Evolutionary conservation across 2,888 invertebrate species (phyloP), one percentile per base, ranked within the genome.

Genomic region (Drosophila limbata): DNA sequence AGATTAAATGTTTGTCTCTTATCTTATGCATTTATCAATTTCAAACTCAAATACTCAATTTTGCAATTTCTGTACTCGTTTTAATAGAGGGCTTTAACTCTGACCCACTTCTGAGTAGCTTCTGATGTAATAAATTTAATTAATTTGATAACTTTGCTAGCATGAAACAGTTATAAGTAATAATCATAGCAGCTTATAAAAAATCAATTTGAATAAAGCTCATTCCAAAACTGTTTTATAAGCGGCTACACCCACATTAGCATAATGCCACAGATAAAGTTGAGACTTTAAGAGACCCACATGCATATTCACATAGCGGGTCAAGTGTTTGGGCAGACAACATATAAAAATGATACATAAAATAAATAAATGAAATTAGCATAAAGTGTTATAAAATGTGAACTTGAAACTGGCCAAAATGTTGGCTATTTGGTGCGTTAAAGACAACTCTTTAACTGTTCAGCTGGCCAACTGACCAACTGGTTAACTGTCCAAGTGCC

Each of bases 211-310:
- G 52, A 75, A 75, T 61, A 56, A 45, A 66, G 53, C 65, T 47
- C 37, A 53, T 13, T 1, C 63, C 37, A 40, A 80, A 73, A 76
- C 67, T 39, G 73, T 79, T 79, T 69, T 75, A 73, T 68, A 73
- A 64, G 52, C 75, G 69, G 84, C 82, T 68, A 82, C 84, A 76
- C 84, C 84, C 73, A 86, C 84, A 84, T 80, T 84, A 66, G 53
- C 76, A 84, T 82, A 81, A 65, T 53, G 25, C 33, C 35, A 59
- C 19, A 48, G 61, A 68, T 40, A 50, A 39, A 48, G 35, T 17
- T 5, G 19, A 42, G 42, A 42, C 10, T 40, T 2, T 10, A 48
- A 44, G n/a, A 48, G 42, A 51, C 40, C 44, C 56, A 65, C n/a
- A 35, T 15, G 33, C 21, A 45, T n/a, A 21, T 60, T 45, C 56